Evolutionary conservation across 1,140 invertebrate genomes (phyloP), one percentile per base, ranked within the genome.

Genomic region (Phortica variegata): DNA sequence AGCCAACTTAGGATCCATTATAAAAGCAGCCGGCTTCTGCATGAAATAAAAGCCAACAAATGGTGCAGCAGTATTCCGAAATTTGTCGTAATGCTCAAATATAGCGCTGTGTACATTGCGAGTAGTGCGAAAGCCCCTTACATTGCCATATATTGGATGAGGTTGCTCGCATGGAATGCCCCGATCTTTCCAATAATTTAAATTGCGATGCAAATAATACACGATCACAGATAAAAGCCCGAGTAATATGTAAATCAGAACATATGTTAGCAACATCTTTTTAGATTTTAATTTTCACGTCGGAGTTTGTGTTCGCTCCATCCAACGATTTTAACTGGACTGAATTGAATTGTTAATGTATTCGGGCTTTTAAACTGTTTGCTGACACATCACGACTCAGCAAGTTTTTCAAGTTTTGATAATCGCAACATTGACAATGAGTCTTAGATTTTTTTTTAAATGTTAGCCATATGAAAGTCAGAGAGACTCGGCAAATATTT

Each of bases 1-100:
- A 0, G 85, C 78, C 2, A 88, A 58, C 5, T 83, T 79, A 0
- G 82, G 73, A 56, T 87, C 82, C 31, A 79, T 63, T 3, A 81
- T 54, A 3, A 77, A 69, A 13, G 77, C 55, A 2, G 75, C 60
- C 0, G 83, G 82, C 2, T 78, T 75, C 2, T 72, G 61, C 54
- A 78, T 61, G 33, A 60, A 73, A 58, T 73, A 79, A 23, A 73
- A 70, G 17, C 79, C 76, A 2, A 38, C 36, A 38, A 38, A 38
- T 3, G 36, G 36, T 8, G 17, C 13, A 5, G 16, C 18, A 19
- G 6, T 17, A 6, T 16, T 19, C 3, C 15, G 18, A 38, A 18
- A 38, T 26, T 43, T 23, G 19, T 9, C 10, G 20, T 39, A 38
- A 16, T 38, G 18, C 3, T 17, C 50, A 3, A n/a, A 17, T 1